A percentile compares a stretch with the other conserved stretches of the same genome.
Conservation (phyloP, 2,113 vertebrate species). For the Leiothrix lutea region DNA sequence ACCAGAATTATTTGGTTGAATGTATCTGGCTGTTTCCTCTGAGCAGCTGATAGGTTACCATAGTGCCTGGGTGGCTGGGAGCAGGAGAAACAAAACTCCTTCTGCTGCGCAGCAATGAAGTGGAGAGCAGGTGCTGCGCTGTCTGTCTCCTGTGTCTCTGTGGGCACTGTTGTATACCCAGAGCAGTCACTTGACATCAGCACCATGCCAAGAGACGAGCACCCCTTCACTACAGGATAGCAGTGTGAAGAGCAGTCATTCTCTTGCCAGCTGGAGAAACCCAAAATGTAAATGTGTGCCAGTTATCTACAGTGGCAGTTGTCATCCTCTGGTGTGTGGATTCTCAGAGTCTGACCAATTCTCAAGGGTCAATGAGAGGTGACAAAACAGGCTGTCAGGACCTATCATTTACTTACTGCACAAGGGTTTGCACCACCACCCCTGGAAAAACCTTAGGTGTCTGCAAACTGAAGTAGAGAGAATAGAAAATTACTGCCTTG, state of each 20-base stretch:
- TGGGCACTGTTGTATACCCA: not conserved
- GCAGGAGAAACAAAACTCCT: not conserved
- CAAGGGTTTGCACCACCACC: not conserved
- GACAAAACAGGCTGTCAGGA: not conserved
- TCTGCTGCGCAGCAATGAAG: not conserved
- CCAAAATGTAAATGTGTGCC: not conserved
- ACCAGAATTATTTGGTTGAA: not conserved
- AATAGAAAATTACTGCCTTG: not conserved
- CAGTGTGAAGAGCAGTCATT: not conserved
- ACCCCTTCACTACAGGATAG: not conserved
- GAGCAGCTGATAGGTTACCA: not conserved
- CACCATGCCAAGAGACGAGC: rapidly evolving
- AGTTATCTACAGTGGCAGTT: not conserved
- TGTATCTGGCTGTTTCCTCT: not conserved
- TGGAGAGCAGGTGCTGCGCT: not conserved
- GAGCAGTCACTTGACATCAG: not conserved
- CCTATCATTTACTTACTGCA: not conserved
- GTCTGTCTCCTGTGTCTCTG: not conserved
- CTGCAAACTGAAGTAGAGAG: not conserved
- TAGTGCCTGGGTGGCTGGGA: not conserved
- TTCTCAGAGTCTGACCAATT: not conserved
- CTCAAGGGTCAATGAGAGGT: not conserved
- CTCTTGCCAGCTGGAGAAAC: not conserved
- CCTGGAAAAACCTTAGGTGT: not conserved
- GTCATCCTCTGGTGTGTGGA: not conserved